Conservation (phyloP, 2,113 vertebrate species). For the Odontesthes bonariensis region DNA sequence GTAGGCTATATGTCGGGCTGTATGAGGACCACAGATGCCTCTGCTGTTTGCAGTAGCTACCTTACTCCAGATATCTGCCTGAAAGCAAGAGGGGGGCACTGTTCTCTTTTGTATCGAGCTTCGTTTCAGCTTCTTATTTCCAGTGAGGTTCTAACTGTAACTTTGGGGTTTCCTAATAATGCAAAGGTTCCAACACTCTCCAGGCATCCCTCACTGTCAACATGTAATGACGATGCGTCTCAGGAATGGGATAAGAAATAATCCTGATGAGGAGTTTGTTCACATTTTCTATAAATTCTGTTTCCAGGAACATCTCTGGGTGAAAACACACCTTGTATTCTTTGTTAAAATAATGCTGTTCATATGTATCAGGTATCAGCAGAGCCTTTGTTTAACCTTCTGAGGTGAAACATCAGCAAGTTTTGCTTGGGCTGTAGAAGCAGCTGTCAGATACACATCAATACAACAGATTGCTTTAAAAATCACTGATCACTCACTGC, state of each 20-base stretch:
- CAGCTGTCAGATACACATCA: constrained; percentile 12
- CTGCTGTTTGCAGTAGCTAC: constrained; percentile 49
- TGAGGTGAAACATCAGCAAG: constrained; percentile 28
- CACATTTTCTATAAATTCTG: constrained; percentile 21
- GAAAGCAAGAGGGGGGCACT: constrained; percentile 82
- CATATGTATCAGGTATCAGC: not conserved
- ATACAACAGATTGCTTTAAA: constrained; percentile 21
- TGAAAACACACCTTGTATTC: not conserved
- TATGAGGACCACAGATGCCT: constrained; percentile 52
- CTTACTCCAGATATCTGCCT: constrained; percentile 59
- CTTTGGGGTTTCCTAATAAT: constrained; percentile 37
- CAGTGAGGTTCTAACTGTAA: constrained; percentile 31
- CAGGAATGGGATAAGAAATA: constrained; percentile 10
- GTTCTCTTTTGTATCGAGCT: constrained; percentile 77
- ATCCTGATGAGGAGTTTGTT: constrained; percentile 19
- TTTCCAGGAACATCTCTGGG: constrained; percentile 1
- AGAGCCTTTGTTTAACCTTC: not conserved
- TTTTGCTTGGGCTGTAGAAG: not conserved
- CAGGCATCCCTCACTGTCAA: constrained; percentile 44
- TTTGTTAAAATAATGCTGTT: not conserved
- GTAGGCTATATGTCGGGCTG: constrained; percentile 31
- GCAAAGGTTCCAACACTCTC: constrained; percentile 31
- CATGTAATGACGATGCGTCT: constrained; percentile 25
- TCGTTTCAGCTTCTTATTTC: constrained; percentile 38
- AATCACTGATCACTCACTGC: constrained; percentile 25